A percentile compares a stretch with the other conserved stretches of the same genome.
Conservation (phyloP, 2,888 invertebrate genomes). For the Panopea generosa region DNA sequence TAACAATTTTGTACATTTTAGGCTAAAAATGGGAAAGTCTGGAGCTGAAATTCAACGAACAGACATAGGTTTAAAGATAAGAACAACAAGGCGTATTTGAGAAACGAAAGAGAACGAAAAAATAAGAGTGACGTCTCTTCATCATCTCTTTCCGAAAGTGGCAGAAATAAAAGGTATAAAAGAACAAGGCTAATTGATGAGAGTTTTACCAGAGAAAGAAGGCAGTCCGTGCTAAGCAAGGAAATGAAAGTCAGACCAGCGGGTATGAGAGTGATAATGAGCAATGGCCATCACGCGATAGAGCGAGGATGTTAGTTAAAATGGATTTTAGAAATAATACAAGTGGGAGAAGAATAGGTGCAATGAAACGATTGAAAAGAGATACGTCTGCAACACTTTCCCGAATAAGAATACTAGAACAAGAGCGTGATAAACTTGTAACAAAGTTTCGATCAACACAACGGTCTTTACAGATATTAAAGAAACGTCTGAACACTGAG, state of each 20-base stretch:
- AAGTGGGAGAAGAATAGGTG: slow-evolving; percentile 20
- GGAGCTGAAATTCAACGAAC: slow-evolving; percentile 3
- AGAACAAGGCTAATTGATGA: too few relatives aligned
- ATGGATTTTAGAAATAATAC: slow-evolving; percentile 12
- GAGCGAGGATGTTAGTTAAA: slow-evolving; percentile 22
- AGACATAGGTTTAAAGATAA: not conserved
- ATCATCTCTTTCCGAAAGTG: not conserved
- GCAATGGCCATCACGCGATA: too few relatives aligned
- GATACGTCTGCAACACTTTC: slow-evolving; percentile 16
- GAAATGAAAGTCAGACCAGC: too few relatives aligned
- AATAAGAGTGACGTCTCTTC: not conserved
- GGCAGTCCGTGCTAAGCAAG: too few relatives aligned
- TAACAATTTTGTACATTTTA: too few relatives aligned
- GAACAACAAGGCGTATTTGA: not conserved
- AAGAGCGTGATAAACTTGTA: slow-evolving; percentile 25
- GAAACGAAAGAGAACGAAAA: not conserved
- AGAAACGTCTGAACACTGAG: not conserved
- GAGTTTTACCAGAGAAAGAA: too few relatives aligned
- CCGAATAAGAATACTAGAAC: slow-evolving; percentile 27
- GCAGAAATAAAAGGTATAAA: not conserved
- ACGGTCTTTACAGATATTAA: slow-evolving; percentile 21
- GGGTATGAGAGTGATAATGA: too few relatives aligned
- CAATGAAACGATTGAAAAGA: slow-evolving; percentile 28
- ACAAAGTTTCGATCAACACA: slow-evolving; percentile 24
- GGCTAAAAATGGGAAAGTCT: not conserved